phyloP scores from a whole-genome alignment of 2,113 vertebrate species.

The Isurus oxyrinchus region DNA sequence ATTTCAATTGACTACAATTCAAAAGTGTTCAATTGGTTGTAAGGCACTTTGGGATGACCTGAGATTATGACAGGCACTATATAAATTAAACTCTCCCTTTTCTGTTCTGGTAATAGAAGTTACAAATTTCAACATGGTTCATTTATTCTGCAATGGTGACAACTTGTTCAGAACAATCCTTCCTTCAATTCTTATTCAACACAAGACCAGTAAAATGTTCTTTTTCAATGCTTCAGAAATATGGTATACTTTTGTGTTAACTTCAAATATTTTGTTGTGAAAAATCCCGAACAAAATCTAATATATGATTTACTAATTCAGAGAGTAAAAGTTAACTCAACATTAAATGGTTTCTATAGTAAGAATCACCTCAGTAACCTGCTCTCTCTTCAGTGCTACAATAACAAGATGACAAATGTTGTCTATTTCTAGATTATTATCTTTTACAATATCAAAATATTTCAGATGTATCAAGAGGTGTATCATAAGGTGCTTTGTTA shows the following conservation, averaged over 20 bases:
- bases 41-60: neutral
- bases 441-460: neutral
- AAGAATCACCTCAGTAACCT: neutral
- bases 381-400: neutral
- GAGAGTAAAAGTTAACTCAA: neutral
- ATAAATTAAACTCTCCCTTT: neutral
- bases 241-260: neutral
- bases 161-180: neutral
- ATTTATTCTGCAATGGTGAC: neutral
- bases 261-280: neutral
- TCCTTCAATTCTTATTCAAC: neutral
- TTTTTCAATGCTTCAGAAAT: neutral
- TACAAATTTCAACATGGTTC: neutral
- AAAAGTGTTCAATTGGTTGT: neutral
- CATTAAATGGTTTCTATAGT: neutral
- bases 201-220: neutral
- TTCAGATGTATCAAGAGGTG: neutral
- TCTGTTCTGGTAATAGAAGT: neutral
- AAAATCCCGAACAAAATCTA: neutral
- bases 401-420: neutral
- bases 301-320: neutral
- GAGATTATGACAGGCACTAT: neutral
- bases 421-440: neutral
- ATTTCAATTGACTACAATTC: neutral
- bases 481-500: neutral